Evolutionary conservation across 2,113 vertebrate species (phyloP).

Genomic region (Dicaeum eximium): DNA sequence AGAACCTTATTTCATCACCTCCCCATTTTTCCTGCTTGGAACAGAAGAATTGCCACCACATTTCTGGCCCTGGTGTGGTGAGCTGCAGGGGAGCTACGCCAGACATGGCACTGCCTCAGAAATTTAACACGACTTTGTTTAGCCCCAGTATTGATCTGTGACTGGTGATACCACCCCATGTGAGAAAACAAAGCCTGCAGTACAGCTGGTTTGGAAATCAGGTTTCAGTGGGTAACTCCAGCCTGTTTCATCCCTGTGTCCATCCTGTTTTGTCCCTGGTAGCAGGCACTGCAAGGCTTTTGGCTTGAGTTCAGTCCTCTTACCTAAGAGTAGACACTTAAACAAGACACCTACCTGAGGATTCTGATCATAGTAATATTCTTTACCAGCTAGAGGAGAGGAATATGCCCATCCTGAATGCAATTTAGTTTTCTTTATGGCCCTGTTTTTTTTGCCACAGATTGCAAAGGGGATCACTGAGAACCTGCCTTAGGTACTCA

Average conservation of each 20-base stretch:
- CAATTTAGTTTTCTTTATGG: background rate
- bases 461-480: background rate
- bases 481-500: background rate
- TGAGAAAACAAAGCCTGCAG: background rate
- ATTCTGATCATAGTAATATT: background rate
- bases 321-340: background rate
- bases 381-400: background rate
- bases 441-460: background rate
- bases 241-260: background rate
- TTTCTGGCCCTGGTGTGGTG: background rate
- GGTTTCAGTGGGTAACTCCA: background rate
- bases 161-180: background rate
- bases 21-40: background rate
- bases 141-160: background rate
- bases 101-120: background rate
- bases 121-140: background rate
- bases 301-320: background rate
- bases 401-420: background rate
- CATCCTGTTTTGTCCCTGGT: too few relatives aligned
- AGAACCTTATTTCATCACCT: background rate
- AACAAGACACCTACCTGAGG: background rate
- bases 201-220: background rate
- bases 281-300: fast-evolving
- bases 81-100: background rate
- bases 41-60: background rate